Base-by-base conservation (phyloP, 2,113 vertebrate genomes). In the Lepus europaeus region DNA sequence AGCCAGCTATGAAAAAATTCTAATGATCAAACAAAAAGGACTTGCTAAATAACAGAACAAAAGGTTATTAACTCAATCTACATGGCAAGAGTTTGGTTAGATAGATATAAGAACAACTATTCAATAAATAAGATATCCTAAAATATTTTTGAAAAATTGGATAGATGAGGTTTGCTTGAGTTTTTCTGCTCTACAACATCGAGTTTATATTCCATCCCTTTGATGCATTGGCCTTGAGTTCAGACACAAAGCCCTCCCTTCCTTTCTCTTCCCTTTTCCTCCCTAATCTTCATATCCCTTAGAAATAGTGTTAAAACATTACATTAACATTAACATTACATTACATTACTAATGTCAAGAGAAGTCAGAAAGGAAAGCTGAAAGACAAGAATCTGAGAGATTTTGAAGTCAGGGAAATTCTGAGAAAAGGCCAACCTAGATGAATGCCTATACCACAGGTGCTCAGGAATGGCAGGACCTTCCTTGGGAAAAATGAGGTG, bases 1-100 rank as follows among this genome's bases (percentile, higher is more conserved):
- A 22, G 64, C 23, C 56, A 36, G 39, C n/a, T 87, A 6, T 70
- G 6, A 87, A 29, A 20, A 6, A 79, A 94, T 16, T n/a, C 6
- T 36, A 79, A n/a, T 20, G 51, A 89, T 69, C 14, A 91, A 74
- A 73, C 22, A 61, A 6, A 79, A 66, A 96, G 94, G 17, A 59
- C 4, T 59, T 59, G 14, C 56, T 59, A 59, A 59, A 59, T 16
- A 19, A 85, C 22, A 90, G 80, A 94, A 68, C 4, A 63, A 81
- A 53, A 77, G 16, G 39, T 56, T 29, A 77, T 0, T 11, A n/a
- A 27, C 1, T 56, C n/a, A 64, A 3, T 20, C 23, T 53, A 81
- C 2, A 36, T 45, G 8, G 6, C 31, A 79, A 53, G 53, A 61
- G 2, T 3, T 79, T 22, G 39, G 36, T 61, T n/a, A n/a, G n/a